Base-by-base conservation (phyloP, 2,888 invertebrate species). In the Deilephila porcellus region DNA sequence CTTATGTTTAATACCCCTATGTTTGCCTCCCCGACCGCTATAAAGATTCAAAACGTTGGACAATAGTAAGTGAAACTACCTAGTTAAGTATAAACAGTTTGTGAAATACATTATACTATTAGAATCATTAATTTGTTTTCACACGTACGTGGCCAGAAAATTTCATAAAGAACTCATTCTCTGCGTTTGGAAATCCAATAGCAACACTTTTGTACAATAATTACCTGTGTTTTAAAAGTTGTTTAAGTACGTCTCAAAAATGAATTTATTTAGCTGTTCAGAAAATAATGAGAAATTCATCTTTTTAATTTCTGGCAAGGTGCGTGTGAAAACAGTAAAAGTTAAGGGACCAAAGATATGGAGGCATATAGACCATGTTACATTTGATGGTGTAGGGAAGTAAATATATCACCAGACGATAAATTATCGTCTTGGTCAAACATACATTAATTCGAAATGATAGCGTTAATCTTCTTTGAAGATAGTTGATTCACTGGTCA, bases 21-120 rank as follows among this genome's bases (percentile, higher is more conserved):
- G 14, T 67, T 6, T 25, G 14, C 11, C 45, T 45, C 14, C 67
- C 52, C 67, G 6, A 52, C 17, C 67, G 52, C 52, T 52, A 52
- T 76, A 75, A 78, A 78, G 78, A 78, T 77, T 79, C 77, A 77
- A 79, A 79, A 78, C 75, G 74, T 78, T 77, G 78, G 79, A 79
- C 78, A 78, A 78, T 76, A 78, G 74, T 74, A 78, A 76, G 77
- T 74, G 73, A 74, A 77, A 74, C 71, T 67, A 67, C 52, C 67
- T 67, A 67, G 25, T 67, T 67, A 67, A 67, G 67, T 67, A 67
- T 67, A 52, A 67, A 74, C 75, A 72, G 62, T 59, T 71, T 59
- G 62, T 72, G 32, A 72, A 72, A 63, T 72, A 62, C 72, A 63
- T 34, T 72, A 52, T 63, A 63, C 34, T 72, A 63, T 63, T 32